phyloP scores from a whole-genome alignment of 2,113 vertebrate species.

The Hippocampus abdominalis region DNA sequence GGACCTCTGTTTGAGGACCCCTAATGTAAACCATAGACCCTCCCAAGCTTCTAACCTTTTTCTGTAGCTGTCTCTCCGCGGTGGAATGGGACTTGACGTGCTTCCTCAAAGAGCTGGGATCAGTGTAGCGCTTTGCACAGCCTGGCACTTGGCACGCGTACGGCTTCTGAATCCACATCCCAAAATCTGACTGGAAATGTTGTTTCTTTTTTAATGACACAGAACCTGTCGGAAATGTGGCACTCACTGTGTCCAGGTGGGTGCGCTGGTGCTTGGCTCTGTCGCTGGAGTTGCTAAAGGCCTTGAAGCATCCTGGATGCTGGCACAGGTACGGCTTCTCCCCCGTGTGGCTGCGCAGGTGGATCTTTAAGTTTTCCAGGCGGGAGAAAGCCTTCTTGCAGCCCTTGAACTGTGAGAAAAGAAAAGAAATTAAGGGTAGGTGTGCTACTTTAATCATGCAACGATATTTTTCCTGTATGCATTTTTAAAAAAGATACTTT shows the following conservation, averaged over 20 bases:
- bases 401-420: constrained; percentile 83
- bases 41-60: constrained; percentile 79
- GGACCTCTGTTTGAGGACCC: neutral
- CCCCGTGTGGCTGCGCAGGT: constrained; percentile 92
- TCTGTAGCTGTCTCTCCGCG: constrained; percentile 87
- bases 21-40: neutral
- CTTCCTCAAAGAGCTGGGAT: constrained; percentile 95
- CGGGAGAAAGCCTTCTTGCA: constrained; percentile 97
- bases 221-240: neutral
- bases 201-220: neutral
- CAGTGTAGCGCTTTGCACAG: constrained; percentile 93
- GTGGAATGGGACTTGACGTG: constrained; percentile 93
- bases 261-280: constrained; percentile 97
- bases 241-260: constrained; percentile 81
- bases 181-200: neutral
- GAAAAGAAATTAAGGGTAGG: neutral
- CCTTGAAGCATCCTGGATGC: constrained; percentile 90
- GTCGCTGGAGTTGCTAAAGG: constrained; percentile 98
- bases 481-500: neutral
- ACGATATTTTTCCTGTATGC: neutral
- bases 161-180: constrained; percentile 81
- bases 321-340: constrained; percentile 94
- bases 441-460: neutral
- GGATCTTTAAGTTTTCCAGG: constrained; percentile 97
- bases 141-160: constrained; percentile 95